Base-by-base conservation (phyloP, 2,888 invertebrate species). In the Phymatocera aterrima region DNA sequence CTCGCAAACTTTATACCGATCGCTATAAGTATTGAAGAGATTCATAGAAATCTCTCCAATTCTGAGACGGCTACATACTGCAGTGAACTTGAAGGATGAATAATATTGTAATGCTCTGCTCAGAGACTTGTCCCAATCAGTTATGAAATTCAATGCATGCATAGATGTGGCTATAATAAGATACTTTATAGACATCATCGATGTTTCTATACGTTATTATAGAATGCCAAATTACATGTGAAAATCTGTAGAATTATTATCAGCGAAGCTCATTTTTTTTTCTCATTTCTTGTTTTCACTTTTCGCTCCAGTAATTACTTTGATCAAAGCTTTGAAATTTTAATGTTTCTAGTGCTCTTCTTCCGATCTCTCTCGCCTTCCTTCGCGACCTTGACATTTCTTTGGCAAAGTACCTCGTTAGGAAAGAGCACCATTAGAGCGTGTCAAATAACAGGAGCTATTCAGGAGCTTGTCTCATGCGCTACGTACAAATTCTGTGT, bases 301-400 rank as follows among this genome's bases (percentile, higher is more conserved):
- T 6, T n/a, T 24, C 61, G n/a, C 61, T 61, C 21, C 31, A 31
- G 34, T 51, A 12, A 31, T 34, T 51, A 18, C 34, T 72, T 51
- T 72, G 34, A 72, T n/a, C 51, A 24, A 4, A 34, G 18, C 48
- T 31, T 43, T 21, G 18, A 31, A n/a, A 72, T 34, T 72, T 18
- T 34, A 51, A 51, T 72, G 31, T 68, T 28, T 43, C 37, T 46
- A 68, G 57, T 57, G n/a, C n/a, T n/a, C n/a, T n/a, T n/a, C n/a
- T n/a, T n/a, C n/a, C n/a, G n/a, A n/a, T n/a, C n/a, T 37, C 34
- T 18, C 72, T 31, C 37, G 5, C 37, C n/a, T 28, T 64, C 37
- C 15, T 18, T 15, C 34, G 37, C 72, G 51, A 34, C 72, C 72
- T 51, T 72, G 72, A 72, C 72, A 72, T 72, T 34, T 72, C 3